Evolutionary conservation across 2,113 vertebrate genomes (phyloP).

Genomic region (Cepphus grylle): DNA sequence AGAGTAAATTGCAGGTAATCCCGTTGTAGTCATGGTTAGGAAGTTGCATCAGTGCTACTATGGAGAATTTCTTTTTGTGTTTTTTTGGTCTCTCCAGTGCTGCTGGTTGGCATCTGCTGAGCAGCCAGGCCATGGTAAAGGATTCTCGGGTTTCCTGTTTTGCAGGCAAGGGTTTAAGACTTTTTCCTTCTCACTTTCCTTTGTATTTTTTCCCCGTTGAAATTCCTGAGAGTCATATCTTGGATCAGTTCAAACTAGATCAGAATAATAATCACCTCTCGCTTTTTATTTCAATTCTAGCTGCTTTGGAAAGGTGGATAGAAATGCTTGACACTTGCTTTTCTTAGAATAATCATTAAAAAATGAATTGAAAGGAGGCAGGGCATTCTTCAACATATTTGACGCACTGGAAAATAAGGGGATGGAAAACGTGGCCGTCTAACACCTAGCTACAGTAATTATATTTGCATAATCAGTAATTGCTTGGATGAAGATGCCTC

Average conservation of each 20-base stretch:
- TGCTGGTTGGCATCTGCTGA: background rate
- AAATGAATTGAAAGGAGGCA: background rate
- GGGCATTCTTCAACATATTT: background rate
- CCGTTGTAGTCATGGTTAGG: background rate
- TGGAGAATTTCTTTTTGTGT: background rate
- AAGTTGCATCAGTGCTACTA: background rate
- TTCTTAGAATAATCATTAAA: background rate
- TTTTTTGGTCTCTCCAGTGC: background rate
- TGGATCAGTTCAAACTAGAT: background rate
- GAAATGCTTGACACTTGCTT: background rate
- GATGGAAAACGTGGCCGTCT: background rate
- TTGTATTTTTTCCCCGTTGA: background rate
- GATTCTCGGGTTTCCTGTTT: background rate
- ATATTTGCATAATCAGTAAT: background rate
- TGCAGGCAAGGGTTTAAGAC: background rate
- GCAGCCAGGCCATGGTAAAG: background rate
- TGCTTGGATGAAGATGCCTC: background rate
- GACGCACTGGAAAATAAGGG: background rate
- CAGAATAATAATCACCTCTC: background rate
- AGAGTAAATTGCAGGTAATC: background rate
- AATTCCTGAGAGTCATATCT: background rate
- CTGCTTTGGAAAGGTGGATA: background rate
- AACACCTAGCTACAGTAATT: background rate
- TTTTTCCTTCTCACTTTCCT: background rate
- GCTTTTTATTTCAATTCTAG: background rate